Conservation (phyloP, 2,888 invertebrate genomes). For the Phengaris alcon region DNA sequence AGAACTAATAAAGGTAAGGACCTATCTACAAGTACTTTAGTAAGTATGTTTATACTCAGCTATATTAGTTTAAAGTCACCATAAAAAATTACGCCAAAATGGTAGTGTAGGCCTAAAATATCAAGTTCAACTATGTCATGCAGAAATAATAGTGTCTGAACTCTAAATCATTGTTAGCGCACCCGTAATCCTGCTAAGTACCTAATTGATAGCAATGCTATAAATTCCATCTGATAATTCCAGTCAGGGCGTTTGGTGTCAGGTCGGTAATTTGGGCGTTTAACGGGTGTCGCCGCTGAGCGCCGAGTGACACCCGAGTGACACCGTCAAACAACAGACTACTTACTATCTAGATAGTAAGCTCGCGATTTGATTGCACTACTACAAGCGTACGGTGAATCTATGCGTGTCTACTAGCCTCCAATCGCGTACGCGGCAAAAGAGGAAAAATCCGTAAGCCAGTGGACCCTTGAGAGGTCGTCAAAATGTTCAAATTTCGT, state of each 20-base stretch:
- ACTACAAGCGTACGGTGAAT: too few relatives aligned
- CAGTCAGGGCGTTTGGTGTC: constrained; percentile 36
- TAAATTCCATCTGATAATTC: constrained; percentile 41
- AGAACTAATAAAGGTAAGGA: too few relatives aligned
- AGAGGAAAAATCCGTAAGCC: too few relatives aligned
- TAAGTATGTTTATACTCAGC: neutral
- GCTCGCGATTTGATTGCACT: too few relatives aligned
- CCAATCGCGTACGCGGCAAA: too few relatives aligned
- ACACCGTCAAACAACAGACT: neutral
- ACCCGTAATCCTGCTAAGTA: constrained; percentile 22
- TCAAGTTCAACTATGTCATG: constrained; percentile 9
- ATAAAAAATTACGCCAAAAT: neutral
- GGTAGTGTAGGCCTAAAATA: neutral
- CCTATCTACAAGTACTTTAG: too few relatives aligned
- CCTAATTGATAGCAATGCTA: constrained; percentile 34
- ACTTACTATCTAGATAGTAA: too few relatives aligned
- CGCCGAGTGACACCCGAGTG: constrained; percentile 33
- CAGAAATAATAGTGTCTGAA: neutral
- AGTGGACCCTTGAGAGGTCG: too few relatives aligned
- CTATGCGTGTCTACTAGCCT: too few relatives aligned
- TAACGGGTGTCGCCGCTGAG: constrained; percentile 40
- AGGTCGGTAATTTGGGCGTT: constrained; percentile 41
- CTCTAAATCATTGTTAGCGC: too few relatives aligned
- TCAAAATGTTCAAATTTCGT: too few relatives aligned
- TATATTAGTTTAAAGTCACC: neutral